Percentiles rank a stretch among this genome's conserved stretches.
Conservation (phyloP, 2,797 vertebrate genomes). For the Iguana delicatissima region DNA sequence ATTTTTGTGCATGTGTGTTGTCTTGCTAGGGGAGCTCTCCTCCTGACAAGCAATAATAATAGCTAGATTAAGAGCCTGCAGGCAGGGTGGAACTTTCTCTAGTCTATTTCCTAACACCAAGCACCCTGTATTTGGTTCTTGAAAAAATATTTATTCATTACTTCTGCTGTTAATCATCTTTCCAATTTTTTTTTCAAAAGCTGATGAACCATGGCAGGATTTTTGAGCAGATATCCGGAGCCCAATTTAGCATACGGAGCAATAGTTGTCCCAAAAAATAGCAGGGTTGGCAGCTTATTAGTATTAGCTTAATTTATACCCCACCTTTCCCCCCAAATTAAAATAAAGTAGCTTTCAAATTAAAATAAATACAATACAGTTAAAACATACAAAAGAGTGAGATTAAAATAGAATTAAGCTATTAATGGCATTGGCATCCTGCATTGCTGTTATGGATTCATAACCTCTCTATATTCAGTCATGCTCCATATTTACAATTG, state of each 20-base stretch:
- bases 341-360: too few species aligned
- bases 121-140: background rate
- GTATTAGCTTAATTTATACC: too few species aligned
- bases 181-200: background rate
- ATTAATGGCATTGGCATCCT: too few species aligned
- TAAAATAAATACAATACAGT: too few species aligned
- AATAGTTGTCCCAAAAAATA: background rate
- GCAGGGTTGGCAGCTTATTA: background rate
- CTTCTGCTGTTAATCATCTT: background rate
- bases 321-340: too few species aligned
- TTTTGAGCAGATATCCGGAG: background rate
- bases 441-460: too few species aligned
- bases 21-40: too few species aligned
- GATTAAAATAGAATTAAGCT: too few species aligned
- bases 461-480: too few species aligned
- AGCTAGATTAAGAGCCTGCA: background rate
- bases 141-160: constrained; percentile 12
- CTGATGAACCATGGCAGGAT: background rate
- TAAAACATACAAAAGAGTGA: too few species aligned
- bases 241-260: background rate
- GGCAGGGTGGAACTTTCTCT: background rate
- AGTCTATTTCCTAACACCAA: background rate
- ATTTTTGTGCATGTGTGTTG: background rate
- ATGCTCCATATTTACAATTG: too few species aligned
- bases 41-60: background rate